Conservation (phyloP, 2,113 vertebrate species). For the Corydoras sp. region DNA sequence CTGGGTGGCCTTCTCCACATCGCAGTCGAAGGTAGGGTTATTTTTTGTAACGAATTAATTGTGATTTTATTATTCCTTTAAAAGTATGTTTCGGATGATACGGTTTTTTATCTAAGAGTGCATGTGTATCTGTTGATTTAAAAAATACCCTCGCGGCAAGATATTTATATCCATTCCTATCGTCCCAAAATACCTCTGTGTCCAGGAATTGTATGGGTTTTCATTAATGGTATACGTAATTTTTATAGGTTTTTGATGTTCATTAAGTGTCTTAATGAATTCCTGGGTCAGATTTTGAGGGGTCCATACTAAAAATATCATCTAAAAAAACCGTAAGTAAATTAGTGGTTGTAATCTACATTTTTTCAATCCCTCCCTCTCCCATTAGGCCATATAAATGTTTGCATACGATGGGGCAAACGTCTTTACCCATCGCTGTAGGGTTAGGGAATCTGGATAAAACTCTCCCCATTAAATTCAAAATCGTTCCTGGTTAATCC, state of each 20-base stretch:
- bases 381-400: too few species aligned
- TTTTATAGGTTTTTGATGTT: not conserved
- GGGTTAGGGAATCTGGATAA: constrained; percentile 31
- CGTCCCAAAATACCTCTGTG: not conserved
- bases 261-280: too few species aligned
- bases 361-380: not conserved
- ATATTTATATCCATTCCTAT: not conserved
- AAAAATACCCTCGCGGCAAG: not conserved
- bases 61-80: too few species aligned
- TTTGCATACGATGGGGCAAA: too few species aligned
- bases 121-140: not conserved
- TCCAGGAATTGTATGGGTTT: not conserved
- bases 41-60: too few species aligned
- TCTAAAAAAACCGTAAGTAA: not conserved
- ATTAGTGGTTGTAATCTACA: not conserved
- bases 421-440: too few species aligned
- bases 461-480: too few species aligned
- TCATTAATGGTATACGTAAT: not conserved
- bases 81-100: not conserved
- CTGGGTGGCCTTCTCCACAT: too few species aligned
- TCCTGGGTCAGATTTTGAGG: too few species aligned
- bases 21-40: too few species aligned
- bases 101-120: not conserved
- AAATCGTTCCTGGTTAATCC: too few species aligned
- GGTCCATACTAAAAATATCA: not conserved